Percentiles rank a stretch among this genome's conserved stretches.
Evolutionary conservation across 2,113 vertebrate species (phyloP).

Genomic region (Orycteropus afer): DNA sequence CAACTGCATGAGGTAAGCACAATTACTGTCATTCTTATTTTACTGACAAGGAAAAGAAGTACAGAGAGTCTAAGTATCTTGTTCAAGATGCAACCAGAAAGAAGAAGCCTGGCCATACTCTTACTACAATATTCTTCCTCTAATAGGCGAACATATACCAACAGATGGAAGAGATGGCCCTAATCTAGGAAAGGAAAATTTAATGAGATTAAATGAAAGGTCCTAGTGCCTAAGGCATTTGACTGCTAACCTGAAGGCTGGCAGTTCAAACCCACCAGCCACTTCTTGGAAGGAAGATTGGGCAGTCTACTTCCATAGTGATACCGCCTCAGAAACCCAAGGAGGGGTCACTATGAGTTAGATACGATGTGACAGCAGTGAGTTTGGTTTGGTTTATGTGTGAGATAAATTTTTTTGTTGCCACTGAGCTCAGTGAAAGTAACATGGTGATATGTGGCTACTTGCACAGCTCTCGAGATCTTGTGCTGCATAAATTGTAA

Average conservation of each 20-base stretch:
- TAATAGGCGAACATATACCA: background rate
- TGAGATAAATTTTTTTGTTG: background rate
- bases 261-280: no score
- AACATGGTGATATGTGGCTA: background rate
- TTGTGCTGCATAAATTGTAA: background rate
- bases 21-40: background rate
- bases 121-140: background rate
- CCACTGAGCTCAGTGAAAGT: background rate
- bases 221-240: no score
- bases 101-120: background rate
- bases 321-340: no score
- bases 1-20: background rate
- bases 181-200: background rate
- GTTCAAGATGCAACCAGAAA: background rate
- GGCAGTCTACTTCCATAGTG: no score
- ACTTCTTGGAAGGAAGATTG: no score
- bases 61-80: background rate
- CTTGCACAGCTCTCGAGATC: background rate
- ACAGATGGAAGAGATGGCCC: background rate
- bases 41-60: background rate
- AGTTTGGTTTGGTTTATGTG: background rate
- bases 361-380: no score
- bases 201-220: background rate
- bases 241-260: no score
- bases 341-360: no score